Percentiles rank a stretch among this genome's conserved stretches.
Evolutionary conservation across 2,888 invertebrate genomes (phyloP).

Genomic region (Polyploca ridens): DNA sequence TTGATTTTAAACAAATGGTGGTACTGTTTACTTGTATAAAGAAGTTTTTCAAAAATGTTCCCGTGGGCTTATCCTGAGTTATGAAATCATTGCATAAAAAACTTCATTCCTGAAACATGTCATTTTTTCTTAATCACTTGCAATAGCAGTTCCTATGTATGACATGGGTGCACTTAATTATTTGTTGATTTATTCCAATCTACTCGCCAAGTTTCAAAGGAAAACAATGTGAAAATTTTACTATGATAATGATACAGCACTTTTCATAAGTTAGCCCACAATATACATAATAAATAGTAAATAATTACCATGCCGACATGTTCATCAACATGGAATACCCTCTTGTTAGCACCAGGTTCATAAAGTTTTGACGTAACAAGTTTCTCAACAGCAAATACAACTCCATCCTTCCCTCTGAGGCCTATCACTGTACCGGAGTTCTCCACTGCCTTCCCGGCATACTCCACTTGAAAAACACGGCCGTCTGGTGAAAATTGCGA

Average conservation of each 20-base stretch:
- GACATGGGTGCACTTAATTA: background rate
- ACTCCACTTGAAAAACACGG: constrained; percentile 99
- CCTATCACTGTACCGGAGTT: constrained; percentile 98
- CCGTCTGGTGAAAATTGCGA: constrained; percentile 99
- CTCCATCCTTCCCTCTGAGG: constrained; percentile 96
- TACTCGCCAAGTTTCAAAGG: background rate
- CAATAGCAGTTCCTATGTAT: too few relatives aligned
- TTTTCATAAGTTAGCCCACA: background rate
- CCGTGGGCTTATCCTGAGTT: too few relatives aligned
- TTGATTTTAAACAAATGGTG: too few relatives aligned
- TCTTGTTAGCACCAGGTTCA: constrained; percentile 95
- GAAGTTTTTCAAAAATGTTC: too few relatives aligned
- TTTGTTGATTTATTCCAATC: background rate
- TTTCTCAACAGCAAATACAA: constrained; percentile 99
- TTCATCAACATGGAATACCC: constrained; percentile 96
- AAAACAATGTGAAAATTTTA: too few relatives aligned
- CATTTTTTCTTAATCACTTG: too few relatives aligned
- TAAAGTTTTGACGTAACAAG: constrained; percentile 96
- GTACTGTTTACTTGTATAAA: too few relatives aligned
- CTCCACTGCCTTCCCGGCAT: constrained; percentile 99
- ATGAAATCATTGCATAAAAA: too few relatives aligned
- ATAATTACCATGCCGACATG: constrained; percentile 95
- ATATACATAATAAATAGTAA: background rate
- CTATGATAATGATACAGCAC: background rate
- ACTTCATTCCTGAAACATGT: too few relatives aligned